Evolutionary conservation across 2,888 invertebrate genomes (phyloP).

Genomic region (Subacronicta megacephala): DNA sequence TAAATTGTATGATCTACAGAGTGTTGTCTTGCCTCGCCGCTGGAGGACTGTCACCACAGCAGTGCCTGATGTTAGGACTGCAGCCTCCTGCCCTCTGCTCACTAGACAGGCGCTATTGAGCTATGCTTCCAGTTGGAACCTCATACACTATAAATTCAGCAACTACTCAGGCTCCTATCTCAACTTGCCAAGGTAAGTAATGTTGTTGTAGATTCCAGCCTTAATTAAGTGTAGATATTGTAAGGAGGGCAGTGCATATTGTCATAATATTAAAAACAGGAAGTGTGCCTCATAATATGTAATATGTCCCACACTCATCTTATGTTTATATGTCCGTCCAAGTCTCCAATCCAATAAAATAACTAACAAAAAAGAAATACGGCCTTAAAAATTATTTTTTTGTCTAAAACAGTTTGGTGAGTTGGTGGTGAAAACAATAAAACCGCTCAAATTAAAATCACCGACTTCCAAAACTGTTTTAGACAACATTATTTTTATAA

Average conservation of each 20-base stretch:
- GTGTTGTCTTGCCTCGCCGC: conserved; percentile 94
- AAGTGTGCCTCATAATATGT: not conserved
- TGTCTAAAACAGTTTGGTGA: too few relatives aligned
- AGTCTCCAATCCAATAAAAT: conserved; percentile 4
- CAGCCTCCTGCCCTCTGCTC: conserved; percentile 87
- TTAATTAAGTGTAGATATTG: too few relatives aligned
- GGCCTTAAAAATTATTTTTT: too few relatives aligned
- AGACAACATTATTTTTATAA: too few relatives aligned
- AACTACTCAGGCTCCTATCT: conserved; percentile 96
- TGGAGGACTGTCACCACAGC: conserved; percentile 93
- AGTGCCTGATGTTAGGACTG: conserved; percentile 87
- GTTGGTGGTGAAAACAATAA: too few relatives aligned
- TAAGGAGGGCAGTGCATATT: too few relatives aligned
- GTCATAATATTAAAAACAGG: not conserved
- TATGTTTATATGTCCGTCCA: conserved; percentile 1
- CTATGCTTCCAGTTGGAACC: conserved; percentile 96
- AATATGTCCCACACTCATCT: not conserved
- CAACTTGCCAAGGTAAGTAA: conserved; percentile 93
- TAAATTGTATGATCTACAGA: conserved; percentile 81
- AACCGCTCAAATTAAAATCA: too few relatives aligned
- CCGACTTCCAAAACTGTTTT: too few relatives aligned
- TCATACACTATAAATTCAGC: conserved; percentile 97
- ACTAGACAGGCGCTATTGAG: conserved; percentile 91
- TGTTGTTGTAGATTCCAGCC: too few relatives aligned
- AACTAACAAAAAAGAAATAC: too few relatives aligned